phyloP scores from a whole-genome alignment of 2,113 vertebrate genomes.

The Monopterus albus region DNA sequence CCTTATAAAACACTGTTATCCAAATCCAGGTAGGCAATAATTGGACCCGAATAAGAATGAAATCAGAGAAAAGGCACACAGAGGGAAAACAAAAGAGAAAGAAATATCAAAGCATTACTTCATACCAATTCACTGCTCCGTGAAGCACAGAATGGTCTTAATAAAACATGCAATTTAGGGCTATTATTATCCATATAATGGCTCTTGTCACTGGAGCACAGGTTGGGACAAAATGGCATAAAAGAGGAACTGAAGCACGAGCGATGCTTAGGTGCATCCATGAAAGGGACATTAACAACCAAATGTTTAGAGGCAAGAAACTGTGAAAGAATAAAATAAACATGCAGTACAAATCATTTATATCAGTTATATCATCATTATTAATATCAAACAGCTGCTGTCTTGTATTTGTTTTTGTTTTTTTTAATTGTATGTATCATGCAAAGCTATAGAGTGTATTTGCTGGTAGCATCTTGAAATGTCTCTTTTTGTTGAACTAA shows the following conservation, averaged over 20 bases:
- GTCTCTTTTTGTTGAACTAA: no score
- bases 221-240: conserved; percentile 36
- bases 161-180: conserved; percentile 77
- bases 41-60: background rate
- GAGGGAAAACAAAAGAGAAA: conserved; percentile 14
- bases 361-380: no score
- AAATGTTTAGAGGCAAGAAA: conserved; percentile 38
- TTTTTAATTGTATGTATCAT: no score
- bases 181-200: conserved; percentile 70
- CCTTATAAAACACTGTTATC: conserved; percentile 8
- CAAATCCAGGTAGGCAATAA: conserved; percentile 9
- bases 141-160: conserved; percentile 70
- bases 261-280: conserved; percentile 83
- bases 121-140: conserved; percentile 72
- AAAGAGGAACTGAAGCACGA: conserved; percentile 54
- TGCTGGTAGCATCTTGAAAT: no score
- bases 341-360: conserved; percentile 49
- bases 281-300: conserved; percentile 75
- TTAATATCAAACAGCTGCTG: no score
- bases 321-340: background rate
- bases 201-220: conserved; percentile 54
- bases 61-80: conserved; percentile 4
- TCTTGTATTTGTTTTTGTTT: no score
- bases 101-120: conserved; percentile 48
- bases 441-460: no score